Percentiles rank a stretch among this genome's conserved stretches.
phyloP scores from a whole-genome alignment of 2,113 vertebrate species.

The Falco punctatus region DNA sequence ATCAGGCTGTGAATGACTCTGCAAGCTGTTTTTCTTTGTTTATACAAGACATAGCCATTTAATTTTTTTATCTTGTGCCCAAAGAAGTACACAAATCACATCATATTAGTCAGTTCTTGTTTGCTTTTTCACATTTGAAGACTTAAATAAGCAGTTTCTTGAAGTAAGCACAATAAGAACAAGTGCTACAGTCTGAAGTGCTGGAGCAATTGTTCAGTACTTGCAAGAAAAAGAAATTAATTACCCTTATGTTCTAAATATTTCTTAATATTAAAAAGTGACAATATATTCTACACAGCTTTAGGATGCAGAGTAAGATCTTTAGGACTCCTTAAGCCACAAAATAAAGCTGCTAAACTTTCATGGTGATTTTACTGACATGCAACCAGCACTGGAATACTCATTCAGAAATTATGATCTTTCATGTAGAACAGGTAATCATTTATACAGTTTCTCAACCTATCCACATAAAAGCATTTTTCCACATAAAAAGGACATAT shows the following conservation, averaged over 20 bases:
- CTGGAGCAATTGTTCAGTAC: background rate
- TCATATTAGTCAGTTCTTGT: background rate
- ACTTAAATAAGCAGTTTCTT: background rate
- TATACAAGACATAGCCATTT: background rate
- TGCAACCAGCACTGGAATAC: background rate
- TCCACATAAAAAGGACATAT: background rate
- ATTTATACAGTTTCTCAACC: background rate
- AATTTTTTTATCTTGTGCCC: background rate
- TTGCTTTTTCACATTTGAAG: background rate
- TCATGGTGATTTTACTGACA: background rate
- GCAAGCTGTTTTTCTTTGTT: background rate
- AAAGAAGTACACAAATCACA: background rate
- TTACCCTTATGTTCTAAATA: background rate
- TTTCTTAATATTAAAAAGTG: background rate
- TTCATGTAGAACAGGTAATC: background rate
- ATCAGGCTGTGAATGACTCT: background rate
- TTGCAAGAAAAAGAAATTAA: background rate
- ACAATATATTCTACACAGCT: background rate
- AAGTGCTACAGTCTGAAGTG: background rate
- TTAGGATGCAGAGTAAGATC: background rate
- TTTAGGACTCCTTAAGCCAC: background rate
- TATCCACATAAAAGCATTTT: background rate
- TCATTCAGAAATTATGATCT: background rate
- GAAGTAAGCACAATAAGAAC: background rate
- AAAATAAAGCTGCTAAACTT: background rate